Conservation (phyloP, 2,888 invertebrate genomes). For the Eupithecia vulgata region DNA sequence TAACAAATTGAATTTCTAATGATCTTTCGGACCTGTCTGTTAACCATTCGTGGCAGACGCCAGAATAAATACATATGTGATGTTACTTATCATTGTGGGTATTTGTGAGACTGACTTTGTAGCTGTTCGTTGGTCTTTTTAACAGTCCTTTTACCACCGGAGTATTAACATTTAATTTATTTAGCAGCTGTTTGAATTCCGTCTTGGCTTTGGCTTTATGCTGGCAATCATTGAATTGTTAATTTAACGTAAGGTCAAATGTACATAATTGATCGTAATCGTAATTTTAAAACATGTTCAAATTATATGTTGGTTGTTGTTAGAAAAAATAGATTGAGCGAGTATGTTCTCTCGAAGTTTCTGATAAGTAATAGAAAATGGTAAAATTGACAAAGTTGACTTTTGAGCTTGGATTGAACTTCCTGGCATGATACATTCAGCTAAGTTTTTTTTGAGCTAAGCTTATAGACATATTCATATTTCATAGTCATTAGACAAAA, state of each 20-base stretch:
- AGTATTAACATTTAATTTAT: conserved; percentile 21
- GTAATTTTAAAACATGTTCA: conserved; percentile 53
- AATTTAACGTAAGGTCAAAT: conserved; percentile 61
- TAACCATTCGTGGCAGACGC: conserved; percentile 26
- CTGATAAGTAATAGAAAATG: not conserved
- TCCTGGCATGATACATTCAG: not conserved
- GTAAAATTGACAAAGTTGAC: no score
- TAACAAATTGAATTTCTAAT: conserved; percentile 41
- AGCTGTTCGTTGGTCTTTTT: conserved; percentile 8
- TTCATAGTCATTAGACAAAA: no score
- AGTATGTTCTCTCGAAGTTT: not conserved
- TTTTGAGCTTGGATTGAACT: not conserved
- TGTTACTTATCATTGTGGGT: conserved; percentile 11
- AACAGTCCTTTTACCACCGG: conserved; percentile 1
- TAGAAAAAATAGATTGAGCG: conserved; percentile 42
- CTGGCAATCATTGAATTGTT: conserved; percentile 50
- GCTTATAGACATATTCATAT: not conserved
- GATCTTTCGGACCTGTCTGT: conserved; percentile 34
- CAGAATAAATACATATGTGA: conserved; percentile 31
- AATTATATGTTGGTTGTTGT: conserved; percentile 50
- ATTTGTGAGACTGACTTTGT: not conserved
- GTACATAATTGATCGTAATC: conserved; percentile 61
- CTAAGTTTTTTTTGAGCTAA: not conserved
- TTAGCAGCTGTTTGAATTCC: conserved; percentile 33
- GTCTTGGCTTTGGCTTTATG: conserved; percentile 28